Evolutionary conservation across 2,113 vertebrate genomes (phyloP).

Genomic region (Channa maculata): DNA sequence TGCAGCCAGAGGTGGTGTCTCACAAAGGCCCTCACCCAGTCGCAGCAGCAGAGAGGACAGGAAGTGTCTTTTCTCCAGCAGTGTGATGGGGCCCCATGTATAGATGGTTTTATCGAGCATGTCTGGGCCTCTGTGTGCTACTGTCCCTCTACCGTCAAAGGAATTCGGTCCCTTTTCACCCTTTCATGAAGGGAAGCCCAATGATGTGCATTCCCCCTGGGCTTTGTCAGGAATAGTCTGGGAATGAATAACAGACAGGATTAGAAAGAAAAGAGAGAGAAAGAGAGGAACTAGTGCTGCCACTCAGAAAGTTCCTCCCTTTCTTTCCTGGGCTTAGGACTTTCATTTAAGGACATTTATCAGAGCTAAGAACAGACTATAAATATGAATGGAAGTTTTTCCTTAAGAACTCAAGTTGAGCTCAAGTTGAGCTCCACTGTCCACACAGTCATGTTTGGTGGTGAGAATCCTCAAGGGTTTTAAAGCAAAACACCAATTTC

Average conservation of each 20-base stretch:
- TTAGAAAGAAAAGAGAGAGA: constrained; percentile 49
- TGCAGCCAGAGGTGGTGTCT: not conserved
- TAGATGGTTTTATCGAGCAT: constrained; percentile 43
- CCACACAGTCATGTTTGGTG: no score
- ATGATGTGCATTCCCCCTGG: constrained; percentile 50
- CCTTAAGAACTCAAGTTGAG: constrained; percentile 5
- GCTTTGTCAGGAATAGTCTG: constrained; percentile 66
- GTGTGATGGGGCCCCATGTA: constrained; percentile 4
- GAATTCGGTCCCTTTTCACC: constrained; percentile 63
- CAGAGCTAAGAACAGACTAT: constrained; percentile 46
- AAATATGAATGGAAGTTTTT: constrained; percentile 52
- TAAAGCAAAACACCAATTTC: no score
- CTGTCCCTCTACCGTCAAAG: constrained; percentile 60
- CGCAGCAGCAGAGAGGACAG: constrained; percentile 33
- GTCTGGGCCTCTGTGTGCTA: constrained; percentile 44
- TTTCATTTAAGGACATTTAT: constrained; percentile 56
- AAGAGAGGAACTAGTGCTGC: constrained; percentile 3
- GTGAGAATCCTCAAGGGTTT: no score
- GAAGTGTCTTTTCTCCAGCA: constrained; percentile 40
- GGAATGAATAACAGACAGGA: constrained; percentile 73
- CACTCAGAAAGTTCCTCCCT: constrained; percentile 14
- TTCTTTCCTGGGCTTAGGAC: not conserved
- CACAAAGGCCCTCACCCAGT: not conserved
- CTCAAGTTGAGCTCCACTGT: constrained; percentile 5
- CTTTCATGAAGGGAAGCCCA: constrained; percentile 70